Percentiles rank a stretch among this genome's conserved stretches.
phyloP scores from a whole-genome alignment of 2,113 vertebrate genomes.

The Chionodraco myersi region DNA sequence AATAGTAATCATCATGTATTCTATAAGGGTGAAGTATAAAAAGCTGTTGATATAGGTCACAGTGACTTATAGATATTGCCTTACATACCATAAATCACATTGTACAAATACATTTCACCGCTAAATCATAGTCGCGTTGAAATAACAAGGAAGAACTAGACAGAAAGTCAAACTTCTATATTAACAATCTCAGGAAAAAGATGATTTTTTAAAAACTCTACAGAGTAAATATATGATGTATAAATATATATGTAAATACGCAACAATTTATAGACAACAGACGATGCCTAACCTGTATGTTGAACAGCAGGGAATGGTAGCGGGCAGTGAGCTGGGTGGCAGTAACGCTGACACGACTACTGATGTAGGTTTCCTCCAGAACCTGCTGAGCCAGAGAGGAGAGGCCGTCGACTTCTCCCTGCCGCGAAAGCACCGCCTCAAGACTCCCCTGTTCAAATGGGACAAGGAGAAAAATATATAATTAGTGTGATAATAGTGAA shows the following conservation, averaged over 20 bases:
- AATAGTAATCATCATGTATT: neutral
- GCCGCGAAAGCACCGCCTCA: slow-evolving; percentile 85
- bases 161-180: no score
- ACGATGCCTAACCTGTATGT: slow-evolving; percentile 85
- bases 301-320: slow-evolving; percentile 93
- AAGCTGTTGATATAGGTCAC: neutral
- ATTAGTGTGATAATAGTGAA: slow-evolving; percentile 5
- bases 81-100: no score
- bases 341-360: slow-evolving; percentile 87
- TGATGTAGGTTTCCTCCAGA: slow-evolving; percentile 90
- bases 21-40: neutral
- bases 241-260: no score
- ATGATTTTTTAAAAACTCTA: neutral
- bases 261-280: neutral
- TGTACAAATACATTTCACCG: no score
- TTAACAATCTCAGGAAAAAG: neutral
- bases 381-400: slow-evolving; percentile 92
- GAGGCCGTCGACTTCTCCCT: slow-evolving; percentile 93
- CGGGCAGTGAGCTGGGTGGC: slow-evolving; percentile 91
- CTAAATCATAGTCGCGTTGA: no score
- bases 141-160: neutral
- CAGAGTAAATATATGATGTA: neutral
- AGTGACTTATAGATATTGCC: neutral
- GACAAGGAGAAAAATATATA: slow-evolving; percentile 18
- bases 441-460: slow-evolving; percentile 87